Evolutionary conservation across 1,140 invertebrate genomes (phyloP).

Genomic region (Matsumurasca onukii): DNA sequence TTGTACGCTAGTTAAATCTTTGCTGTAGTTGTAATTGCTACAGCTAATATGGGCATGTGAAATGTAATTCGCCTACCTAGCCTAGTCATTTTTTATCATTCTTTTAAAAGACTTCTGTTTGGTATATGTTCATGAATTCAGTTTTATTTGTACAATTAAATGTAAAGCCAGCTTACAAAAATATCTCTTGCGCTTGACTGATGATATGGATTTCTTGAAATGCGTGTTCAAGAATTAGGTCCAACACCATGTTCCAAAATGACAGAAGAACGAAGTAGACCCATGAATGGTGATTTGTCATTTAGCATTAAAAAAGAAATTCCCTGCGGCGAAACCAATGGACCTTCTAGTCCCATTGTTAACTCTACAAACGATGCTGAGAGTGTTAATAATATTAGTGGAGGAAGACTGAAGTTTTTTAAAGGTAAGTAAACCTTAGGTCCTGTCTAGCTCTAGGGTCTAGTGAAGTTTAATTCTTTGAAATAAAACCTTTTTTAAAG

Average conservation of each 20-base stretch:
- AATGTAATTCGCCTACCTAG: too few relatives aligned
- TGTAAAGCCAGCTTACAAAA: too few relatives aligned
- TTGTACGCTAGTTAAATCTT: too few relatives aligned
- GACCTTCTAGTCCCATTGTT: slow-evolving; percentile 30
- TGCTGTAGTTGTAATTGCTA: too few relatives aligned
- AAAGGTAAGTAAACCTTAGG: slow-evolving; percentile 50
- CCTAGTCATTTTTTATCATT: too few relatives aligned
- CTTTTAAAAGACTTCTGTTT: too few relatives aligned
- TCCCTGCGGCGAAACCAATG: slow-evolving; percentile 24
- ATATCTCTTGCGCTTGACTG: too few relatives aligned
- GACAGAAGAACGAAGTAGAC: slow-evolving; percentile 43
- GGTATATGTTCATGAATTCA: too few relatives aligned
- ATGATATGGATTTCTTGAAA: slow-evolving; percentile 37
- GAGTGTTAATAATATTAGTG: slow-evolving; percentile 40
- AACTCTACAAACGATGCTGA: slow-evolving; percentile 35
- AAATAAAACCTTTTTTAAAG: not conserved
- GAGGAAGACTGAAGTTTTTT: slow-evolving; percentile 59
- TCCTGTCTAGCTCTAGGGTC: not conserved
- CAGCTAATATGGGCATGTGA: too few relatives aligned
- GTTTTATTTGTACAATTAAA: too few relatives aligned
- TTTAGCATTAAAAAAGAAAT: slow-evolving; percentile 40
- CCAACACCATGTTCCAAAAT: slow-evolving; percentile 45
- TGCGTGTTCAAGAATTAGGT: slow-evolving; percentile 42
- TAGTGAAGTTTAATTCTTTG: not conserved
- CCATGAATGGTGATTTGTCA: slow-evolving; percentile 44